phyloP scores from a whole-genome alignment of 2,797 vertebrate species.

The Caiman crocodilus region DNA sequence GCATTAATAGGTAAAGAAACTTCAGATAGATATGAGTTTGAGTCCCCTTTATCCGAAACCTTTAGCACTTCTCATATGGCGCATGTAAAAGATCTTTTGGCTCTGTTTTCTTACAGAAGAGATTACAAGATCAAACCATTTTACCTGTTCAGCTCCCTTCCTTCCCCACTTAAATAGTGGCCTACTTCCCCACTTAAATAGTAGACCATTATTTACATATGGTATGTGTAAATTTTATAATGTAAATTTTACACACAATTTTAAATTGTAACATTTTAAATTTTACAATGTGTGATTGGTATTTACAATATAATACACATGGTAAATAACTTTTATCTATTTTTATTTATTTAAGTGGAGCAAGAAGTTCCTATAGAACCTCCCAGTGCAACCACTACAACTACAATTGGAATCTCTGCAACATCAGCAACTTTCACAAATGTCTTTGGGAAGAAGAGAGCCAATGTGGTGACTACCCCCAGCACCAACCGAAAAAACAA shows the following conservation, averaged over 20 bases:
- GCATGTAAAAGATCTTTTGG: neutral
- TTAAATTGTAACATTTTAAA: too few relatives aligned
- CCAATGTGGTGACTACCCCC: conserved; percentile 93
- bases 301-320: too few relatives aligned
- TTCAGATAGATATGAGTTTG: neutral
- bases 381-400: conserved; percentile 98
- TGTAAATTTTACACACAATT: too few relatives aligned
- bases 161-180: neutral
- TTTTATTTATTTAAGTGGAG: conserved; percentile 84
- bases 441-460: conserved; percentile 96
- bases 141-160: neutral
- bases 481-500: conserved; percentile 97
- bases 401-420: conserved; percentile 98
- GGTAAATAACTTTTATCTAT: conserved; percentile 9
- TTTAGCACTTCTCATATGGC: neutral
- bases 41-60: neutral
- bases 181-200: neutral
- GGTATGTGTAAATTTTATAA: too few relatives aligned
- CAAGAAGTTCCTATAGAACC: conserved; percentile 96
- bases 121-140: neutral
- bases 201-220: neutral
- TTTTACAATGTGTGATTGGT: too few relatives aligned
- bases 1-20: neutral
- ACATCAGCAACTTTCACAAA: conserved; percentile 97
- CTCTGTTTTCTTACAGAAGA: neutral